Percentiles rank a stretch among this genome's conserved stretches.
Evolutionary conservation across 2,797 vertebrate species (phyloP).

Genomic region (Notamacropus eugenii): DNA sequence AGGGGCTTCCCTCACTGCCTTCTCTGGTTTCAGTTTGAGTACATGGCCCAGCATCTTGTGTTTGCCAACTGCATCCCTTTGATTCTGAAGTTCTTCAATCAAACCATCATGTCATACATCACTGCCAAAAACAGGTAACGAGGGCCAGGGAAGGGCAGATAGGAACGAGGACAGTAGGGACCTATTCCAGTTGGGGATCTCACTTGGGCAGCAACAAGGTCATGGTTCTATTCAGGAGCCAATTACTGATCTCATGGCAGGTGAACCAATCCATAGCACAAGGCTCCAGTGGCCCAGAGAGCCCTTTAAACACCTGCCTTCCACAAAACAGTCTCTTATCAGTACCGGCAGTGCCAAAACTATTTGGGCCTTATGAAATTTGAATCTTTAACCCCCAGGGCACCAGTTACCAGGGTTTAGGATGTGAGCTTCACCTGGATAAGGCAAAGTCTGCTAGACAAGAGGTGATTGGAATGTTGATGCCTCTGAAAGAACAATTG

Average conservation of each 20-base stretch:
- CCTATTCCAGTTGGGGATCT: not conserved
- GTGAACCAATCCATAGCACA: not conserved
- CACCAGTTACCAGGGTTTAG: not conserved
- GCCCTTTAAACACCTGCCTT: not conserved
- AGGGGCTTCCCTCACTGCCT: not conserved
- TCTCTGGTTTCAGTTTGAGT: constrained; percentile 92
- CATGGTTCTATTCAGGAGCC: not conserved
- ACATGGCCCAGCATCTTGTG: constrained; percentile 98
- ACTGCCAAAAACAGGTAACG: constrained; percentile 98
- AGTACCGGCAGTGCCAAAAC: not conserved
- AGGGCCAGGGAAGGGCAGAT: not conserved
- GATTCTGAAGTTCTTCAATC: constrained; percentile 99
- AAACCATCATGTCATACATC: constrained; percentile 99
- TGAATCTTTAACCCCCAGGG: not conserved
- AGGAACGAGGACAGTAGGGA: not conserved
- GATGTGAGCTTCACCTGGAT: not conserved
- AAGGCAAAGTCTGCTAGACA: not conserved
- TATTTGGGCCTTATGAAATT: not conserved
- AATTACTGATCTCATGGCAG: not conserved
- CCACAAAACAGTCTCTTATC: not conserved
- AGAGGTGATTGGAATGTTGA: not conserved
- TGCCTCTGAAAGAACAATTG: not conserved
- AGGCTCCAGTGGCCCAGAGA: not conserved
- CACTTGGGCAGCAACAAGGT: not conserved
- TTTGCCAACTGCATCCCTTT: constrained; percentile 99